phyloP scores from a whole-genome alignment of 2,113 vertebrate species.

The Stegostoma tigrinum region DNA sequence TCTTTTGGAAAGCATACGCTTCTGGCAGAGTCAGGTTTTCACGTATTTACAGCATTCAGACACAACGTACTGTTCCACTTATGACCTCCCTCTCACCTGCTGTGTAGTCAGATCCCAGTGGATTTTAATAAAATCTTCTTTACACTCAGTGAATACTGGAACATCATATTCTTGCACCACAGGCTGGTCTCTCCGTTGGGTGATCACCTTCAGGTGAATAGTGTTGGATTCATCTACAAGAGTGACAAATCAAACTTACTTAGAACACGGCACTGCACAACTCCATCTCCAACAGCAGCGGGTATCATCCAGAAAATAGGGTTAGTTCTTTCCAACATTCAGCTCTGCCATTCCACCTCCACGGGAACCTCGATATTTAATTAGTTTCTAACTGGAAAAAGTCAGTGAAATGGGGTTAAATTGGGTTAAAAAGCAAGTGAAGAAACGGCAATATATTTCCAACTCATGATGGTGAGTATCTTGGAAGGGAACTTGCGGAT shows the following conservation, averaged over 20 bases:
- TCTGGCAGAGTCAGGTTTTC: not conserved
- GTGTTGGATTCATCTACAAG: conserved; percentile 87
- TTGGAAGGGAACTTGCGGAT: too few species aligned
- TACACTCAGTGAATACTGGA: conserved; percentile 85
- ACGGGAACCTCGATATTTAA: not conserved
- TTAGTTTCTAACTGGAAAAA: not conserved
- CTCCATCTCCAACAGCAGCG: not conserved
- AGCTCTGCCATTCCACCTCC: not conserved
- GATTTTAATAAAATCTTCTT: conserved; percentile 82
- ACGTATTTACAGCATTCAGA: not conserved
- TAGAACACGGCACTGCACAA: not conserved
- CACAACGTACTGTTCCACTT: not conserved
- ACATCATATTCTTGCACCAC: conserved; percentile 92
- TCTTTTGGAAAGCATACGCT: not conserved
- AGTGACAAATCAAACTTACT: not conserved
- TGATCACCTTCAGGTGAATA: conserved; percentile 88
- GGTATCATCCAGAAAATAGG: not conserved
- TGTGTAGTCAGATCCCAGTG: conserved; percentile 98
- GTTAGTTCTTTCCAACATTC: not conserved
- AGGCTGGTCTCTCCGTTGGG: conserved; percentile 76
- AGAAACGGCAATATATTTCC: too few species aligned
- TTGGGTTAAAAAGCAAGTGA: too few species aligned
- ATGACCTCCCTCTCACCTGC: conserved; percentile 59
- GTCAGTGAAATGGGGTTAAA: not conserved
- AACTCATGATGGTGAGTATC: too few species aligned